These are phyloP conservation scores for Montipora foliosa DNA, from an alignment of 64 coral and sea anemone species.

Conservation along the genomic window DNA sequence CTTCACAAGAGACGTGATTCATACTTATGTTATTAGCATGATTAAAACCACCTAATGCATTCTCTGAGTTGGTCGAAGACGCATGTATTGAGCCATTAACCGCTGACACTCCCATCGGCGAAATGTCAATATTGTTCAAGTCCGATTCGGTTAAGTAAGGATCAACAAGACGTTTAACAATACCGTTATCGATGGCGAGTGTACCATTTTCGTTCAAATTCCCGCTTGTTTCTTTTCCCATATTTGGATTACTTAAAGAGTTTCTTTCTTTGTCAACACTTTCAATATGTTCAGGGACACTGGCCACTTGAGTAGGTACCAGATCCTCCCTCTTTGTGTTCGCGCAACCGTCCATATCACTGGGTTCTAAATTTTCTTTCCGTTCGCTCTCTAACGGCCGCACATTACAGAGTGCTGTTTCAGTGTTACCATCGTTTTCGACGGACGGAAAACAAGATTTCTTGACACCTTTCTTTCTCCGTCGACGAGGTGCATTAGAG, in stretches of 20 bases:
- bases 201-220: neutral
- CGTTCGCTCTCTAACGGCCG: slow-evolving; percentile 10
- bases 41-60: neutral
- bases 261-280: neutral
- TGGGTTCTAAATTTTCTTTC: slow-evolving; percentile 29
- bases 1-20: slow-evolving; percentile 12
- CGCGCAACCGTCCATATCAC: neutral
- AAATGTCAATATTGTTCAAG: neutral
- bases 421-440: neutral
- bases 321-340: neutral
- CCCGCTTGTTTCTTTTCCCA: neutral
- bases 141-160: neutral
- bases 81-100: neutral
- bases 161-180: neutral
- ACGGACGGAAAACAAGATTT: neutral
- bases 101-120: neutral
- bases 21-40: neutral
- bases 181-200: neutral
- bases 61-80: neutral
- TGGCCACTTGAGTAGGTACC: neutral
- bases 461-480: neutral
- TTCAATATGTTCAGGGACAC: neutral
- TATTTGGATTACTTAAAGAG: neutral
- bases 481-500: neutral
- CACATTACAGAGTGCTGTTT: neutral